Evolutionary conservation across 2,113 vertebrate species (phyloP).

Genomic region (Gavialis gangeticus): DNA sequence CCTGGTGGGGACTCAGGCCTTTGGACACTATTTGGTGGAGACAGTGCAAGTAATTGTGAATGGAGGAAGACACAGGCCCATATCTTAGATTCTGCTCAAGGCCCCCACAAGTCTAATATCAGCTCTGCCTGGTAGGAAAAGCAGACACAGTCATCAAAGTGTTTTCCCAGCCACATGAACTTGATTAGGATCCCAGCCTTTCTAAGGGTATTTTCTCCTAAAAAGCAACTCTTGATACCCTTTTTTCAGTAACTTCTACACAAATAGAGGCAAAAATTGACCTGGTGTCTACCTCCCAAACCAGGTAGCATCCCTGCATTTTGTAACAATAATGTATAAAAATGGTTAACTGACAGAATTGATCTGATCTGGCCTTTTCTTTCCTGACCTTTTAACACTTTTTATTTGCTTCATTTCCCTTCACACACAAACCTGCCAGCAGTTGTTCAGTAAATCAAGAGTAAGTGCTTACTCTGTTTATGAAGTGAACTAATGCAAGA

Average conservation of each 20-base stretch:
- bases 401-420: background rate
- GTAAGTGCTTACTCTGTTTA: background rate
- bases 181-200: background rate
- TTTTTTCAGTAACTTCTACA: background rate
- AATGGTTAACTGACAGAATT: background rate
- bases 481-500: background rate
- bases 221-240: background rate
- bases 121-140: background rate
- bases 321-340: background rate
- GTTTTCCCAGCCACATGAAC: background rate
- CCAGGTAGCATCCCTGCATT: background rate
- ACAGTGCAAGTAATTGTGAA: too few relatives aligned
- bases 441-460: constrained; percentile 15
- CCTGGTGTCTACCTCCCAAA: background rate
- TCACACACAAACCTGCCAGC: background rate
- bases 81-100: too few relatives aligned
- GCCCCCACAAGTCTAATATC: too few relatives aligned
- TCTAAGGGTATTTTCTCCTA: background rate
- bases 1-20: too few relatives aligned
- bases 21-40: too few relatives aligned
- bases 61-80: too few relatives aligned
- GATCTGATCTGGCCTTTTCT: background rate
- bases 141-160: background rate
- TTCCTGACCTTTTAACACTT: constrained; percentile 7
- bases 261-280: background rate